Percentiles rank a stretch among this genome's conserved stretches.
Conservation (phyloP, 1,140 invertebrate species). For the Halictus rubicundus region DNA sequence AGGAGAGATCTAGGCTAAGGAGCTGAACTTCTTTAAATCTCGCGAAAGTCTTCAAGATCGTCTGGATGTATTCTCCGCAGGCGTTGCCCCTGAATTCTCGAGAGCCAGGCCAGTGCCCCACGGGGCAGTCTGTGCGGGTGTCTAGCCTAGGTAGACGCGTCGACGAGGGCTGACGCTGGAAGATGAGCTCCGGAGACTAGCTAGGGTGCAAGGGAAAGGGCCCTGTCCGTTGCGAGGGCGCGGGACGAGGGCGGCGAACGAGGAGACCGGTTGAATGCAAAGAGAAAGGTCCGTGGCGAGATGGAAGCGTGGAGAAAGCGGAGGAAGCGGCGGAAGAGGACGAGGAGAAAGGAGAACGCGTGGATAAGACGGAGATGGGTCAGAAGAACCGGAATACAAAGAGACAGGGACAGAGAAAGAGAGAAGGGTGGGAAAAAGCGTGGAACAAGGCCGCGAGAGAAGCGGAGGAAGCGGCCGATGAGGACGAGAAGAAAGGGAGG, state of each 20-base stretch:
- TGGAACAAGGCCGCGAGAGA: conserved; percentile 12
- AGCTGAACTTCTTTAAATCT: no score
- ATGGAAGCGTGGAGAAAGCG: background rate
- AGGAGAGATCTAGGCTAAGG: no score
- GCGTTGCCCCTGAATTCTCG: no score
- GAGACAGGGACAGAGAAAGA: no score
- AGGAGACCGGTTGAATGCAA: no score
- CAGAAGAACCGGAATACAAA: no score
- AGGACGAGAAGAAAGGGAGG: conserved; percentile 8
- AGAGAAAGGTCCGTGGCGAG: no score
- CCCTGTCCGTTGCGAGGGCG: conserved; percentile 9
- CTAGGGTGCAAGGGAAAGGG: conserved; percentile 38
- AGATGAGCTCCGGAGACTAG: conserved; percentile 64
- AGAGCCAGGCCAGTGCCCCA: conserved; percentile 69
- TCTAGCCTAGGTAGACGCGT: background rate
- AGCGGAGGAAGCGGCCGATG: conserved; percentile 13
- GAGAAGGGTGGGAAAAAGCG: no score
- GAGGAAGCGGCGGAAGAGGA: conserved; percentile 14
- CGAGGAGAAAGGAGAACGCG: conserved; percentile 12
- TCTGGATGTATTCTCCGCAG: no score
- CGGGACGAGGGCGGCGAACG: conserved; percentile 13
- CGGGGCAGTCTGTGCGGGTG: background rate
- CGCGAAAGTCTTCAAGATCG: no score
- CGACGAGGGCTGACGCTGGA: conserved; percentile 65
- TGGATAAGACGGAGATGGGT: no score